Conservation (phyloP, 2,888 invertebrate genomes). For the Labia minor region DNA sequence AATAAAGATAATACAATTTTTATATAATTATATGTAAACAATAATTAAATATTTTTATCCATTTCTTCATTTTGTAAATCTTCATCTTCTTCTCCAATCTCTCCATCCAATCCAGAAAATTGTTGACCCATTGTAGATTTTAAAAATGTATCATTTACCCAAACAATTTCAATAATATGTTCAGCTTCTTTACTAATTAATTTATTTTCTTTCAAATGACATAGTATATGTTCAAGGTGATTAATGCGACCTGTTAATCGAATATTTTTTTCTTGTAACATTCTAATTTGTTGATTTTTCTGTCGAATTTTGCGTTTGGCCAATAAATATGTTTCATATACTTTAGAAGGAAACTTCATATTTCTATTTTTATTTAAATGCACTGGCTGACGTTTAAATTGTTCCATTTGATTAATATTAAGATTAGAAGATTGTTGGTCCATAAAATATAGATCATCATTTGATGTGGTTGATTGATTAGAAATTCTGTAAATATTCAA, state of each 20-base stretch:
- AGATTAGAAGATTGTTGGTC: too few species aligned
- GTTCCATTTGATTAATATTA: too few species aligned
- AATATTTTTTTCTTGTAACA: neutral
- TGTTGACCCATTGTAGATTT: neutral
- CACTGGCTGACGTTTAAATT: too few species aligned
- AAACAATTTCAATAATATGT: neutral
- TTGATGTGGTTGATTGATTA: too few species aligned
- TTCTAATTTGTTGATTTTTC: neutral
- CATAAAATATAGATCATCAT: too few species aligned
- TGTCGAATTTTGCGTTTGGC: neutral
- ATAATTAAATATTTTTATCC: neutral
- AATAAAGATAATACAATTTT: too few species aligned
- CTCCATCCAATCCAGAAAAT: neutral
- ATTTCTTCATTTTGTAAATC: neutral
- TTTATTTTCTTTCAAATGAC: slow-evolving; percentile 5
- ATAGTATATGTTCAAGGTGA: neutral
- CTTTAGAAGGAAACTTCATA: neutral
- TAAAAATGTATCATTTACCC: neutral
- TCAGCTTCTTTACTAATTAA: neutral
- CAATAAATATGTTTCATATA: neutral
- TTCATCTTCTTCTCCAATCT: neutral
- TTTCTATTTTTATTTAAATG: neutral
- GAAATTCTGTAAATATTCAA: too few species aligned
- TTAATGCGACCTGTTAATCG: neutral
- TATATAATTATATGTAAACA: too few species aligned